Evolutionary conservation across 2,888 invertebrate species (phyloP), one percentile per base, ranked within the genome.

Genomic region (Drosophila leonis): DNA sequence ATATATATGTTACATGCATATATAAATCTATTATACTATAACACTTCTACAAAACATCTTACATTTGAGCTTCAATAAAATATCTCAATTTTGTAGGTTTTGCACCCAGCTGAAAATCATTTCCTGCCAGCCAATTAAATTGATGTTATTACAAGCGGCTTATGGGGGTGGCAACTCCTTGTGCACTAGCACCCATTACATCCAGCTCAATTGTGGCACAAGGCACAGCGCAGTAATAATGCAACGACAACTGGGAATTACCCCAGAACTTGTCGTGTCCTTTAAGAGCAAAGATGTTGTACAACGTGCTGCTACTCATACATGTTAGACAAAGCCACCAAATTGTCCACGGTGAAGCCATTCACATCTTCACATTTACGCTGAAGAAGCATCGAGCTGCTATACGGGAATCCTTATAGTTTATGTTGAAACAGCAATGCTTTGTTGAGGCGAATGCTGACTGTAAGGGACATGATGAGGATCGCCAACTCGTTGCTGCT

Each of bases 71-170:
- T 24, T 24, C 4, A 24, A 24, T 24, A 24, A 24, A 24, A 24
- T 24, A 24, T 24, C 24, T 24, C 24, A 15, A 8, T 44, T 15
- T 27, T 5, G 10, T 24, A 33, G 8, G 35, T 37, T 37, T 13
- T 27, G 33, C 24, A 7, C 4, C 15, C n/a, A 31, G 41, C 49
- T 27, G 33, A 9, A 41, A 46, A 48, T 33, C 24, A 46, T 52
- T 61, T 44, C n/a, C 41, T 51, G 27, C 12, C 9, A 69, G 31
- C 39, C 54, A 79, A 65, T 74, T 75, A 64, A 37, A n/a, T 24
- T 24, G 52, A 42, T 44, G 33, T 41, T 44, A 55, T 61, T 44
- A 61, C 31, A n/a, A 35, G 54, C 39, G 13, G 39, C 46, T 54
- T 49, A 56, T n/a, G 12, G 10, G 41, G 27, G 24, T 7, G 44